Evolutionary conservation across 64 coral and sea anemone species (phyloP).

Genomic region (Anthopleura sola): DNA sequence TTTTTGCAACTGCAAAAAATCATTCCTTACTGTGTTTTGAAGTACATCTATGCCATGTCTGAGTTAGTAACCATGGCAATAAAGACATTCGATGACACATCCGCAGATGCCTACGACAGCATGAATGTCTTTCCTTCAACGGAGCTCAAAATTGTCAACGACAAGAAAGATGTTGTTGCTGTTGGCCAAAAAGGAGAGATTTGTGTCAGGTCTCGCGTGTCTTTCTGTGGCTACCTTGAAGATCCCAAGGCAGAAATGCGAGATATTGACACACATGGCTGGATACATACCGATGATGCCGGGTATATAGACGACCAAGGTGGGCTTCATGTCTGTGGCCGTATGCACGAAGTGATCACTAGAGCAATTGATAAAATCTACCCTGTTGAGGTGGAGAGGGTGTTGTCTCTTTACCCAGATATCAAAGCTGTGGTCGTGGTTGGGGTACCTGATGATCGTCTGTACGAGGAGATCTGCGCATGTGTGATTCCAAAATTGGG

Average conservation of each 20-base stretch:
- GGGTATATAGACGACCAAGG: too few relatives aligned
- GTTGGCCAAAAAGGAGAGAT: neutral
- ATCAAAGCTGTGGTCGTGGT: constrained; percentile 24
- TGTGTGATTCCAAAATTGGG: constrained; percentile 34
- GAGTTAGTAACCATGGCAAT: neutral
- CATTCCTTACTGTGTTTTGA: neutral
- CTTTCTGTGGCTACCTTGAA: neutral
- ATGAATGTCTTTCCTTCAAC: constrained; percentile 9
- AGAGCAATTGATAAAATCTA: constrained; percentile 24
- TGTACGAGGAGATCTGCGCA: constrained; percentile 49
- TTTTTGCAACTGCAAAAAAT: neutral
- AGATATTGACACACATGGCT: too few relatives aligned
- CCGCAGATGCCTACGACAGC: neutral
- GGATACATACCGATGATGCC: too few relatives aligned
- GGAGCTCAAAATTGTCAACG: constrained; percentile 43
- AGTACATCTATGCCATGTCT: neutral
- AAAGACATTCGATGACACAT: neutral
- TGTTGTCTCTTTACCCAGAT: neutral
- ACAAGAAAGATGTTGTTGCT: neutral
- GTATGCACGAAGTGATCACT: constrained; percentile 18
- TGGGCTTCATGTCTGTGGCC: constrained; percentile 12
- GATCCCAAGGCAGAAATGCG: neutral
- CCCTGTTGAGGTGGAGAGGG: constrained; percentile 41
- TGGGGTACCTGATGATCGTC: constrained; percentile 42
- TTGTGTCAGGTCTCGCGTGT: neutral